These are phyloP conservation scores for Callosobruchus maculatus DNA, from an alignment of 2,888 invertebrate genomes.

Conservation along the genomic window DNA sequence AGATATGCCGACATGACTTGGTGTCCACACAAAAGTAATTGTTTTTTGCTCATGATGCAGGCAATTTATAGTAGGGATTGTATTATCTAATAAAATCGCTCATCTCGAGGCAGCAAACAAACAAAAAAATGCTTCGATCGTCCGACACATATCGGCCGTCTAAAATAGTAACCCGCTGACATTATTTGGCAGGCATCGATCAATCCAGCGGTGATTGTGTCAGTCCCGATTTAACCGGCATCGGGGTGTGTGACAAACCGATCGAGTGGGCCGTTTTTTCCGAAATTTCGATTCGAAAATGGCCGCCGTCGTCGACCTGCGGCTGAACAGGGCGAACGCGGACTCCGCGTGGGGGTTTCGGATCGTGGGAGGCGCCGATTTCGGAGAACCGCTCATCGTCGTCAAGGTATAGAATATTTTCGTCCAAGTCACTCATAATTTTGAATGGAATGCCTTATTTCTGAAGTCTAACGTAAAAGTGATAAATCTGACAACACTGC, in stretches of 20 bases:
- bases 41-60: too few species aligned
- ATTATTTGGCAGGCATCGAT: constrained; percentile 8
- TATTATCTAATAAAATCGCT: too few species aligned
- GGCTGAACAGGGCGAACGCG: constrained; percentile 56
- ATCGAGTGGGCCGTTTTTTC: constrained; percentile 10
- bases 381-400: constrained; percentile 69
- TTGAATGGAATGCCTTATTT: too few species aligned
- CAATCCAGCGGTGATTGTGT: constrained; percentile 6
- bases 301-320: constrained; percentile 68
- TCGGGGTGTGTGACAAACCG: not conserved
- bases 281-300: constrained; percentile 47
- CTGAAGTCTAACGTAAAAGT: too few species aligned
- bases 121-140: not conserved
- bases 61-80: too few species aligned
- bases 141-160: not conserved
- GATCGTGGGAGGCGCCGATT: constrained; percentile 70
- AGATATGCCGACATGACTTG: too few species aligned
- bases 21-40: too few species aligned
- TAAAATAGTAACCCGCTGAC: not conserved
- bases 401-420: too few species aligned
- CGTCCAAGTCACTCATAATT: too few species aligned
- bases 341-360: constrained; percentile 76
- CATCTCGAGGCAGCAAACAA: too few species aligned
- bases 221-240: constrained; percentile 11
- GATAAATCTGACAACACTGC: too few species aligned